Base-by-base conservation (phyloP, 1,140 invertebrate species). In the Nasonia giraulti region DNA sequence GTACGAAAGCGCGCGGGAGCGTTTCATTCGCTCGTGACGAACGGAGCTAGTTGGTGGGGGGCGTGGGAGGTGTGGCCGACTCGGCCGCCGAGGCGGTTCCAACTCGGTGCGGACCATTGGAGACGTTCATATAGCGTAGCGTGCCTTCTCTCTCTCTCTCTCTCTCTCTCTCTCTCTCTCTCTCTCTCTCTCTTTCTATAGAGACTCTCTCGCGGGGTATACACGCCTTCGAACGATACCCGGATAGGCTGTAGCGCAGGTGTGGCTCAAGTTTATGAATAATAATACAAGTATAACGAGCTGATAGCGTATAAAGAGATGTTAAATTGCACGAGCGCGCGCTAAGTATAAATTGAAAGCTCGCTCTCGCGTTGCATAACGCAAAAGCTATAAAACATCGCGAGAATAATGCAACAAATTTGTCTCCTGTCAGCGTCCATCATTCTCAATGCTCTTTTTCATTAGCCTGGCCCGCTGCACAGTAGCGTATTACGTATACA, bases 21-120 rank as follows among this genome's bases (percentile, higher is more conserved):
- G 0, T 75, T 80, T 82, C 84, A 85, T 85, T 85, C 84, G 85
- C 74, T 82, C 80, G 80, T 79, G 80, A 78, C 80, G 80, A 33
- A 12, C 23, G 50, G 8, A n/a, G 47, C 44, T 77, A n/a, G 27
- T 11, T 44, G 73, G 87, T 86, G 86, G 86, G 87, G 86, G 87
- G 84, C 85, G 84, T 87, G 86, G 87, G 86, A 88, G 89, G 89
- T 89, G 89, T 90, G 88, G 90, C 90, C 87, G 88, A 86, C 68
- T 37, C 23, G 47, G 69, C 44, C 69, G 88, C 87, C 89, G 89
- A 90, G 90, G 91, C 91, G 91, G 91, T 89, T 91, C 89, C 87
- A 89, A 87, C 87, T 88, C 89, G 87, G 86, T 89, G 89, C 89
- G 91, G 91, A 88, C 91, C 90, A 92, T 92, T 92, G 91, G 91